These are phyloP conservation scores for Arothron firmamentum DNA, from an alignment of 2,113 vertebrate genomes.

Conservation along the genomic window DNA sequence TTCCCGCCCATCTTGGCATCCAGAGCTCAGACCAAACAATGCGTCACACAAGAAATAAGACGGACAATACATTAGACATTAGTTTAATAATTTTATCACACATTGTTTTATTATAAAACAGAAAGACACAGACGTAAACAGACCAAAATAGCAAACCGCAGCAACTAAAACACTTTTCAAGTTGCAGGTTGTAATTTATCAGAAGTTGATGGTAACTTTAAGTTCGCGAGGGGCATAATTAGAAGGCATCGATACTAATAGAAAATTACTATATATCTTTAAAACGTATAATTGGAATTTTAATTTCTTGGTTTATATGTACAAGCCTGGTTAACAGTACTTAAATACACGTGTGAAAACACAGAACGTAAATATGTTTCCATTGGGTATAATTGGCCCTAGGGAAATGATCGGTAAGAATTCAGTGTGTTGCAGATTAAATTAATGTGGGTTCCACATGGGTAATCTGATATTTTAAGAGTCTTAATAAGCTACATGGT, in stretches of 20 bases:
- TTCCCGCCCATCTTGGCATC: conserved; percentile 16
- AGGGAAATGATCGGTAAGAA: conserved; percentile 27
- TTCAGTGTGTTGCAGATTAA: conserved; percentile 37
- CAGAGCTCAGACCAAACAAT: background rate
- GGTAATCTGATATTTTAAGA: conserved; percentile 1
- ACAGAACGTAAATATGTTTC: conserved; percentile 37
- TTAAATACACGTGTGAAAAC: conserved; percentile 42
- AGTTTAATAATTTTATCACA: too few species aligned
- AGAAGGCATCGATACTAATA: background rate
- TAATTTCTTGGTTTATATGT: conserved; percentile 56
- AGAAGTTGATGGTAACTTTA: background rate
- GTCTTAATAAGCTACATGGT: conserved; percentile 46
- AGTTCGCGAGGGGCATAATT: background rate
- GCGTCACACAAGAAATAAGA: background rate
- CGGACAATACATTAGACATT: too few species aligned
- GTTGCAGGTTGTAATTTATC: conserved; percentile 6
- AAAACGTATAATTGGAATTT: conserved; percentile 39
- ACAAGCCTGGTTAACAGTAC: conserved; percentile 53
- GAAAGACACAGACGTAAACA: background rate
- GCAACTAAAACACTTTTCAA: conserved; percentile 1
- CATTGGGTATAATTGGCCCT: conserved; percentile 45
- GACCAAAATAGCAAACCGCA: background rate
- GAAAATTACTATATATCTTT: conserved; percentile 7
- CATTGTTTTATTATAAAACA: background rate
- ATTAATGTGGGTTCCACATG: conserved; percentile 36